These are phyloP conservation scores for Caenorhabditis elegans DNA, from an alignment of 1,140 invertebrate species.

Conservation along the genomic window DNA sequence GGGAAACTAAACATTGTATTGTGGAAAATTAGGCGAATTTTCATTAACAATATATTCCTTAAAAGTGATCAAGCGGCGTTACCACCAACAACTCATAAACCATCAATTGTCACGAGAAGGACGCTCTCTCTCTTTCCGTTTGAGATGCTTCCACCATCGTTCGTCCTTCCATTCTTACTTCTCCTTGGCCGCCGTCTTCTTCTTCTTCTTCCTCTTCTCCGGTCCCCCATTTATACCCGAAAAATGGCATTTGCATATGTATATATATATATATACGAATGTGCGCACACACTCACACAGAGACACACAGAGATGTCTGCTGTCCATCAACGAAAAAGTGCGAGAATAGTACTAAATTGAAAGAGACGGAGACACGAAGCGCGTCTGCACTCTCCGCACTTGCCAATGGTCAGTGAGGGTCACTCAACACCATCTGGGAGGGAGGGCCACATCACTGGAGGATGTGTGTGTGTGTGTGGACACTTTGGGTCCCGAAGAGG, in stretches of 20 bases:
- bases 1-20: too few species aligned
- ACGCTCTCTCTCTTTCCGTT: too few species aligned
- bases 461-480: too few species aligned
- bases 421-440: constrained; percentile 13
- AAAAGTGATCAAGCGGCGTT: too few species aligned
- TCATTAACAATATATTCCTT: too few species aligned
- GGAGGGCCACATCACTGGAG: not conserved
- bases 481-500: not conserved
- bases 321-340: not conserved
- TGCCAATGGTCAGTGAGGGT: constrained; percentile 20
- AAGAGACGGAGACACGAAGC: not conserved
- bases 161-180: too few species aligned
- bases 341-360: not conserved
- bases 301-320: not conserved
- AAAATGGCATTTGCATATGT: constrained; percentile 31
- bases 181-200: not conserved
- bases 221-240: not conserved
- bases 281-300: not conserved
- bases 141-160: too few species aligned
- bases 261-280: constrained; percentile 21
- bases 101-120: too few species aligned
- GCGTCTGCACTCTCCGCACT: constrained; percentile 20
- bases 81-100: too few species aligned
- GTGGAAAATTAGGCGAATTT: too few species aligned
- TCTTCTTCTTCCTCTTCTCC: not conserved